These are phyloP conservation scores for Psilanteris sp. DNA, from an alignment of 1,140 invertebrate genomes.

Conservation along the genomic window DNA sequence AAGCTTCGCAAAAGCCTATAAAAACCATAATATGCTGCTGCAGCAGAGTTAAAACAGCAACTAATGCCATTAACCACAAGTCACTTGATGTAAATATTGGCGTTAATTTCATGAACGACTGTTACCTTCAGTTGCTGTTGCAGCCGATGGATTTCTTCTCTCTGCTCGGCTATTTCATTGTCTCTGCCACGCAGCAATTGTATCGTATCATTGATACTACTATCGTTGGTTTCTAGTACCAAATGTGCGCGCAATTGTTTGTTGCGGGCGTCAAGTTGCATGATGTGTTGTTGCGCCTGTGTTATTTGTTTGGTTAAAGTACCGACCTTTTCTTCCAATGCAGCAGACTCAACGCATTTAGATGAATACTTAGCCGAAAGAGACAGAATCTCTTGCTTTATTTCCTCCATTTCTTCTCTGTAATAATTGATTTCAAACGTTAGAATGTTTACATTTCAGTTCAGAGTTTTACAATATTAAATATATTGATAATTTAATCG, in stretches of 20 bases:
- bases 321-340: slow-evolving; percentile 90
- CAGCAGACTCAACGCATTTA: slow-evolving; percentile 93
- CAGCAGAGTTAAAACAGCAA: slow-evolving; percentile 72
- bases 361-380: slow-evolving; percentile 94
- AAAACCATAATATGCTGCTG: slow-evolving; percentile 71
- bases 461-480: too few species aligned
- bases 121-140: slow-evolving; percentile 77
- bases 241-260: slow-evolving; percentile 88
- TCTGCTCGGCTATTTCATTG: slow-evolving; percentile 75
- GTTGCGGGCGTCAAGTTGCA: slow-evolving; percentile 88
- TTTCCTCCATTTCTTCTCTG: slow-evolving; percentile 90
- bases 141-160: slow-evolving; percentile 77
- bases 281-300: slow-evolving; percentile 89
- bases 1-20: slow-evolving; percentile 57
- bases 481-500: too few species aligned
- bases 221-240: slow-evolving; percentile 82
- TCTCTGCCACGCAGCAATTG: slow-evolving; percentile 74
- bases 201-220: slow-evolving; percentile 70
- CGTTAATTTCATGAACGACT: neutral
- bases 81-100: slow-evolving; percentile 51
- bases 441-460: too few species aligned
- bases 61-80: slow-evolving; percentile 68
- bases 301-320: slow-evolving; percentile 87
- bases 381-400: slow-evolving; percentile 91
- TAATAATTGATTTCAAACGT: slow-evolving; percentile 1